A percentile compares a stretch with the other conserved stretches of the same genome.
Conservation (phyloP, 2,888 invertebrate genomes). For the Crepidodera aurea region DNA sequence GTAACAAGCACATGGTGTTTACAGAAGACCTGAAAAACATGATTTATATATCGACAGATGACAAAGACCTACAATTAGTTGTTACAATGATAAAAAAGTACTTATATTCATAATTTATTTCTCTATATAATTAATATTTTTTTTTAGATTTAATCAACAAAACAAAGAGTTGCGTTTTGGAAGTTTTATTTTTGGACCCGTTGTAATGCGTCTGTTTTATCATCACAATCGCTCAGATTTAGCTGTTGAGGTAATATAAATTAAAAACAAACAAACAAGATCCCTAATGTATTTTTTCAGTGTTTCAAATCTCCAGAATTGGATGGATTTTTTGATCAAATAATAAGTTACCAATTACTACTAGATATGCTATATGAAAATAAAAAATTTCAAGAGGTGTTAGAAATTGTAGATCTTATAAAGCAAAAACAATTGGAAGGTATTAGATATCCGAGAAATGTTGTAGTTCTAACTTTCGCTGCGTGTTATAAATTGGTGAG, state of each 20-base stretch:
- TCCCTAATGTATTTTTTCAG: conserved; percentile 59
- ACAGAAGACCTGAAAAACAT: conserved; percentile 87
- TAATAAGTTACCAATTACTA: conserved; percentile 71
- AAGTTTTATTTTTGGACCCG: conserved; percentile 83
- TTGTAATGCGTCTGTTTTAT: conserved; percentile 81
- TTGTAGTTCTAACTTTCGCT: conserved; percentile 71
- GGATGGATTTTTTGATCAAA: conserved; percentile 76
- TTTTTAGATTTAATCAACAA: conserved; percentile 72
- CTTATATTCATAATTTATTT: not conserved
- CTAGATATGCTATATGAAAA: conserved; percentile 77
- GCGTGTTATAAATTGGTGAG: conserved; percentile 80
- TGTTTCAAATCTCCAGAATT: conserved; percentile 70
- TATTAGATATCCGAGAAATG: conserved; percentile 73
- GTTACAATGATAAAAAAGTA: conserved; percentile 74
- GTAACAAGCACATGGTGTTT: conserved; percentile 74
- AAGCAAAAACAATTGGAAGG: conserved; percentile 69
- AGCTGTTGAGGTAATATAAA: conserved; percentile 63
- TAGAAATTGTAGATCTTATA: conserved; percentile 70
- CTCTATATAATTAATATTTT: conserved; percentile 42
- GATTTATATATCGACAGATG: conserved; percentile 73
- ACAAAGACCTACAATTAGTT: conserved; percentile 70
- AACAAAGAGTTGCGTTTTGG: conserved; percentile 78
- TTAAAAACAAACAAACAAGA: not conserved
- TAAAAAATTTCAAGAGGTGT: conserved; percentile 72
- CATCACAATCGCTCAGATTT: conserved; percentile 72